Base-by-base conservation (phyloP, 2,113 vertebrate species). In the Amblyornis subalaris region DNA sequence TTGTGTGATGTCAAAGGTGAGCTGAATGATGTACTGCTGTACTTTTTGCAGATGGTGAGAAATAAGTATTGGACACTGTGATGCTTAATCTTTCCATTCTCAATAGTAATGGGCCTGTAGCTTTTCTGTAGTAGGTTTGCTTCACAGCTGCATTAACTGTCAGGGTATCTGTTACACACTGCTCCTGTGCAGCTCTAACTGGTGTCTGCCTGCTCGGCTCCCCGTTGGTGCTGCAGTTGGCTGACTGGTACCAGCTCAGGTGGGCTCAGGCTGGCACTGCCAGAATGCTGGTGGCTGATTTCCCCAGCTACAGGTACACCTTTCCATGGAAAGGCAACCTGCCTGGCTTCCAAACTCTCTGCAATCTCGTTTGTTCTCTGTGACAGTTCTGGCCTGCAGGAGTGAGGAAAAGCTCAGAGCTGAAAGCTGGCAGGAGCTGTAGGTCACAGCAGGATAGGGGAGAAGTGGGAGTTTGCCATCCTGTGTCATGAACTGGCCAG, bases 311-410 rank as follows among this genome's bases (percentile, higher is more conserved):
- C 38, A n/a, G 25, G 51, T 23, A 1, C 38, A 7, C 44, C 33
- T 61, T 51, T 36, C 0, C 0, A 14, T 20, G 42, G 38, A 13
- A 26, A 55, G 24, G 29, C 1, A 6, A 28, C 14, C 58, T n/a
- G 12, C 44, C 36, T 84, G 42, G 9, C 23, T n/a, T 24, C 38
- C 2, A 3, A 16, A 19, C 25, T 9, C 23, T 17, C 13, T 60
- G 0, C 22, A 29, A 2, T 11, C 58, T 38, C 29, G 22, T 33
- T 10, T 4, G 20, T 24, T 72, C 36, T n/a, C 48, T 78, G 23
- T 17, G 58, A 5, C 12, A 9, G 44, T 38, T 73, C 64, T 38
- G 60, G 12, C 31, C 60, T 86, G 77, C 55, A n/a, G 73, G 28
- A 31, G 53, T 0, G 10, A 80, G 60, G 45, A 13, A 54, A 31